Evolutionary conservation across 2,113 vertebrate genomes (phyloP).

Genomic region (Silurus meridionalis): DNA sequence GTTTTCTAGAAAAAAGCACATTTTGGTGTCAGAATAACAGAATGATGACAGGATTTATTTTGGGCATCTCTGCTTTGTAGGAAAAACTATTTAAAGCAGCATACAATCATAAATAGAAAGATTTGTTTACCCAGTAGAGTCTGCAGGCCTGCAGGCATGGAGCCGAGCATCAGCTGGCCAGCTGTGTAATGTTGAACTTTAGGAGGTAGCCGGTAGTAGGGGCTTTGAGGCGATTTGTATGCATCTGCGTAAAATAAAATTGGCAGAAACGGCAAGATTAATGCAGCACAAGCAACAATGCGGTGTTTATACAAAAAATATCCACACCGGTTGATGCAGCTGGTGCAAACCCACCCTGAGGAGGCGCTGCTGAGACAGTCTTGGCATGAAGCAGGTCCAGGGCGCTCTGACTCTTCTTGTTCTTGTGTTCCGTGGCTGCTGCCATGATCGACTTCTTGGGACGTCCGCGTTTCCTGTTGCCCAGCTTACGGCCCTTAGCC

Average conservation of each 20-base stretch:
- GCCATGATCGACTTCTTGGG: slow-evolving; percentile 87
- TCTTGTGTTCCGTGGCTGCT: slow-evolving; percentile 79
- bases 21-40: not conserved
- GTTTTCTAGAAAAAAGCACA: too few species aligned
- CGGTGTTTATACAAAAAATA: not conserved
- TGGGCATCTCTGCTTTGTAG: not conserved
- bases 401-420: slow-evolving; percentile 88
- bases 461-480: slow-evolving; percentile 89
- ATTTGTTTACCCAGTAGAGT: slow-evolving; percentile 86
- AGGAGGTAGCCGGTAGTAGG: slow-evolving; percentile 98
- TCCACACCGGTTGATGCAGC: not conserved
- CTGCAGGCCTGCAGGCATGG: slow-evolving; percentile 90
- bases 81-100: not conserved
- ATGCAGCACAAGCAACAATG: not conserved
- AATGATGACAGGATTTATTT: not conserved
- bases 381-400: slow-evolving; percentile 90
- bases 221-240: slow-evolving; percentile 92
- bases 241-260: slow-evolving; percentile 72
- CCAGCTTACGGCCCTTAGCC: slow-evolving; percentile 89
- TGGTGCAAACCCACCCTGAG: slow-evolving; percentile 81
- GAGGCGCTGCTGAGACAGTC: slow-evolving; percentile 84
- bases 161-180: slow-evolving; percentile 86
- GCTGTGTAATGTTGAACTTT: slow-evolving; percentile 90
- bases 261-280: not conserved
- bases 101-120: not conserved